These are phyloP conservation scores for Rousettus madagascariensis DNA, from an alignment of 2,797 vertebrate genomes.

Conservation along the genomic window DNA sequence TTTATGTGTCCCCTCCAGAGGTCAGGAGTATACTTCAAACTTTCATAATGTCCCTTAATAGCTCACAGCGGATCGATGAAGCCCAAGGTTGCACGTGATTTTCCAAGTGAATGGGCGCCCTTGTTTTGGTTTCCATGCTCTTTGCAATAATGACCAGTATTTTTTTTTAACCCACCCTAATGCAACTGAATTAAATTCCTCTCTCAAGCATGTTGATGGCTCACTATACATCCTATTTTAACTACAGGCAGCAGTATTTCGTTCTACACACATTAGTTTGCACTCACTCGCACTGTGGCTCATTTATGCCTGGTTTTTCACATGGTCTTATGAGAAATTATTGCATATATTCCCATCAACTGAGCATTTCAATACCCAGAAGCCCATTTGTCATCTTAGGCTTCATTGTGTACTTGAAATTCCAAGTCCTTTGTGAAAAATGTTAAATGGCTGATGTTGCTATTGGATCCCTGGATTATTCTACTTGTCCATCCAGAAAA, in stretches of 20 bases:
- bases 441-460: constrained; percentile 40
- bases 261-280: not conserved
- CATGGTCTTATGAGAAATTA: not conserved
- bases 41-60: not conserved
- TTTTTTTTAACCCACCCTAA: not conserved
- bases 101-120: not conserved
- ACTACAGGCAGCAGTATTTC: not conserved
- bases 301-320: not conserved
- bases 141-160: not conserved
- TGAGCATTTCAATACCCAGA: constrained; percentile 1
- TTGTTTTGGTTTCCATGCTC: not conserved
- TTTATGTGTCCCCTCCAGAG: constrained; percentile 6
- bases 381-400: not conserved
- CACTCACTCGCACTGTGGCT: not conserved
- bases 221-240: constrained; percentile 3
- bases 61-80: not conserved
- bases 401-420: constrained; percentile 50
- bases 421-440: constrained; percentile 38
- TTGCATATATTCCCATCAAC: not conserved
- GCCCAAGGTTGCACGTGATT: not conserved
- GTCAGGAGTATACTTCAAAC: not conserved
- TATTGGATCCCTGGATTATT: constrained; percentile 40
- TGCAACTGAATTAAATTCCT: constrained; percentile 27
- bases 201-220: not conserved
- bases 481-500: constrained; percentile 52